These are phyloP conservation scores for Drosophila rufa DNA, from an alignment of 1,140 invertebrate species.

Conservation along the genomic window DNA sequence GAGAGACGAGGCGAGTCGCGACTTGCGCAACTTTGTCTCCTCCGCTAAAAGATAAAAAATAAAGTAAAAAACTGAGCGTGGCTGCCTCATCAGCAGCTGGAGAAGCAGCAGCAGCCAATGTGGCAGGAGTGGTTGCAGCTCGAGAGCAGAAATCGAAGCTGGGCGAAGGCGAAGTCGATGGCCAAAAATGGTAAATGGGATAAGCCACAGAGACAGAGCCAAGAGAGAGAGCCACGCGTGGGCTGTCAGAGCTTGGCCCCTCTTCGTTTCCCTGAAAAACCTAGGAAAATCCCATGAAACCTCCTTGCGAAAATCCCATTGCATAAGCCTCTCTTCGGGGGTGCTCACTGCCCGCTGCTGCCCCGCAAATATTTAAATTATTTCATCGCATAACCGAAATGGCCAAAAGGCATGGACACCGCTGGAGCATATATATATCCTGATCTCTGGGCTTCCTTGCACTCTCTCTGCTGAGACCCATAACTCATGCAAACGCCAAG, in stretches of 20 bases:
- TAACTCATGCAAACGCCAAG: conserved; percentile 74
- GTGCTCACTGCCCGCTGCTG: conserved; percentile 65
- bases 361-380: conserved; percentile 81
- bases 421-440: conserved; percentile 18
- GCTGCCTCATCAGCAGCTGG: conserved; percentile 67
- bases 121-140: conserved; percentile 71
- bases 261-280: not conserved
- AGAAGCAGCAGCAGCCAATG: conserved; percentile 35
- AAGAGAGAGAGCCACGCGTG: conserved; percentile 72
- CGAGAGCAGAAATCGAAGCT: conserved; percentile 50
- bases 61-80: not conserved
- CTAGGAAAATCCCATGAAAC: not conserved
- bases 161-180: conserved; percentile 73
- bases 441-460: conserved; percentile 42
- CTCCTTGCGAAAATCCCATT: conserved; percentile 29
- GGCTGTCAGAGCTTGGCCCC: conserved; percentile 64
- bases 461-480: conserved; percentile 32
- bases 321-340: conserved; percentile 75
- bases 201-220: conserved; percentile 49
- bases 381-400: conserved; percentile 82
- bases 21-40: conserved; percentile 71
- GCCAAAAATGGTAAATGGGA: conserved; percentile 84
- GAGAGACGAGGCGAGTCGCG: conserved; percentile 53
- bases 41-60: conserved; percentile 31
- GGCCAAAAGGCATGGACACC: conserved; percentile 66